Percentiles rank a stretch among this genome's conserved stretches.
These are phyloP conservation scores for Apamea monoglypha DNA, from an alignment of 2,888 invertebrate genomes.

Conservation along the genomic window DNA sequence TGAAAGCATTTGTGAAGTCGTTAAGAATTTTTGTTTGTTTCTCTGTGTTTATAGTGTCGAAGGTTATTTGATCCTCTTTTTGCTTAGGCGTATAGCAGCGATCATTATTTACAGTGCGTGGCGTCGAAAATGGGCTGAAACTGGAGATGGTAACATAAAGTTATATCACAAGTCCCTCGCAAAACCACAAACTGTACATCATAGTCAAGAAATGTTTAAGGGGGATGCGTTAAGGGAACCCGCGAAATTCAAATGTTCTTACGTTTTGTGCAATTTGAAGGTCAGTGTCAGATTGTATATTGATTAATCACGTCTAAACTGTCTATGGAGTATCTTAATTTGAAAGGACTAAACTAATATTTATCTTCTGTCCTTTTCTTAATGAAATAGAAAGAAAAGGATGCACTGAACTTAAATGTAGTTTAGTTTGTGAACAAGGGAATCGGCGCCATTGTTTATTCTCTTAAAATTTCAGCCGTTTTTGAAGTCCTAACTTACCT, in stretches of 20 bases:
- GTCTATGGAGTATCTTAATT: no score
- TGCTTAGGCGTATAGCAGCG: slow-evolving; percentile 74
- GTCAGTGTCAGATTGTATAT: neutral
- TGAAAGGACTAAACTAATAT: no score
- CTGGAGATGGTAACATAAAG: slow-evolving; percentile 63
- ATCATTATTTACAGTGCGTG: slow-evolving; percentile 75
- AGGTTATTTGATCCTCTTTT: slow-evolving; percentile 54
- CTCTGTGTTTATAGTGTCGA: slow-evolving; percentile 50
- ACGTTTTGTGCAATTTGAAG: neutral
- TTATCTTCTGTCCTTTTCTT: no score
- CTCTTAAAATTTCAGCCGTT: neutral
- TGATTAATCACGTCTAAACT: no score
- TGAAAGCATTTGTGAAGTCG: slow-evolving; percentile 59
- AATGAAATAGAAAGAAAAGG: no score
- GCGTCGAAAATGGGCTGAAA: slow-evolving; percentile 83
- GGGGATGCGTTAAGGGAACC: neutral
- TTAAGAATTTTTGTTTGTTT: slow-evolving; percentile 47
- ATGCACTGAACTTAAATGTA: no score
- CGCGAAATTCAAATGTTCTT: neutral
- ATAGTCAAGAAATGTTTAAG: neutral
- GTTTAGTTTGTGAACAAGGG: no score
- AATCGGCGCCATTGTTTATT: no score
- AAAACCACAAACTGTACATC: neutral
- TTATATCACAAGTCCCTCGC: neutral
- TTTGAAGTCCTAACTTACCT: slow-evolving; percentile 70